Conservation (phyloP, 1,140 invertebrate species). For the Drosophila pruinosa region DNA sequence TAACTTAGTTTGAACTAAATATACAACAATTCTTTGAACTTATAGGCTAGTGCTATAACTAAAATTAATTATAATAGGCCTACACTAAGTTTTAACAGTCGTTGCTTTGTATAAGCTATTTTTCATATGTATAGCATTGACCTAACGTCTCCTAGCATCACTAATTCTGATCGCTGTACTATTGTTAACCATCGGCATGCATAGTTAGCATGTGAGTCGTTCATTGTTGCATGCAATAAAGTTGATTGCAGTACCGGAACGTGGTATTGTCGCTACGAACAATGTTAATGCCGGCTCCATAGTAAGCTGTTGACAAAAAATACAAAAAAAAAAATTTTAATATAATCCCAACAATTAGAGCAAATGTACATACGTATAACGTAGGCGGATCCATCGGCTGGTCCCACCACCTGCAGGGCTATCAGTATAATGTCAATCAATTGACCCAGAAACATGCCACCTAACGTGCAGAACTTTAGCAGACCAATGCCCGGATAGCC, state of each 20-base stretch:
- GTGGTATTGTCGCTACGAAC: slow-evolving; percentile 93
- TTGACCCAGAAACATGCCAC: slow-evolving; percentile 98
- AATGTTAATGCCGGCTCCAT: slow-evolving; percentile 92
- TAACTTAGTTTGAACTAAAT: slow-evolving; percentile 23
- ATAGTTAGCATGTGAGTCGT: slow-evolving; percentile 27
- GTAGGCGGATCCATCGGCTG: slow-evolving; percentile 98
- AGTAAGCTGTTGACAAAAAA: slow-evolving; percentile 91
- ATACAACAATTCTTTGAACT: slow-evolving; percentile 66
- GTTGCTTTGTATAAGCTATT: slow-evolving; percentile 23
- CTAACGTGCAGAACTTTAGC: slow-evolving; percentile 96
- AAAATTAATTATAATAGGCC: slow-evolving; percentile 5
- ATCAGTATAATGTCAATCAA: slow-evolving; percentile 97
- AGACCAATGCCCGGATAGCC: slow-evolving; percentile 97
- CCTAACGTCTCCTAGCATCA: slow-evolving; percentile 41
- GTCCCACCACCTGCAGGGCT: slow-evolving; percentile 94
- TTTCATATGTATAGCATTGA: slow-evolving; percentile 45
- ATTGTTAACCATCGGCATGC: slow-evolving; percentile 49
- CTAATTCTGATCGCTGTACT: slow-evolving; percentile 39
- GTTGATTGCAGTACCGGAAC: slow-evolving; percentile 86
- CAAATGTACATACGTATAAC: slow-evolving; percentile 63
- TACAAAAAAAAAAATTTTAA: neutral
- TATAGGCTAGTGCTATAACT: slow-evolving; percentile 59
- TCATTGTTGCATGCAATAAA: slow-evolving; percentile 86
- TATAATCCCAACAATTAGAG: neutral
- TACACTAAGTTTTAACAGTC: slow-evolving; percentile 17